A percentile compares a stretch with the other conserved stretches of the same genome.
These are phyloP conservation scores for Holocentrus rufus DNA, from an alignment of 2,797 vertebrate species.

Conservation along the genomic window DNA sequence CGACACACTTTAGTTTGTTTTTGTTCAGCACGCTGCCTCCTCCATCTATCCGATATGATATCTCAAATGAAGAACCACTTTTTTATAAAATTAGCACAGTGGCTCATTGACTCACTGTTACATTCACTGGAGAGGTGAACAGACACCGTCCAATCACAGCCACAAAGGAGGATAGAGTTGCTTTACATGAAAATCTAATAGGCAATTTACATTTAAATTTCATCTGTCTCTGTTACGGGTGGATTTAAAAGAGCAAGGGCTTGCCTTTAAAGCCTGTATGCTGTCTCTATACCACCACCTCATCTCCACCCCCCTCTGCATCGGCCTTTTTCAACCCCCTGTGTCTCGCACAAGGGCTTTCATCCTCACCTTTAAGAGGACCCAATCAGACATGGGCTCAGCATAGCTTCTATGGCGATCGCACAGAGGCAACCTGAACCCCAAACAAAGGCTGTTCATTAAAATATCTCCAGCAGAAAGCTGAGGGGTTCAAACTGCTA, in stretches of 20 bases:
- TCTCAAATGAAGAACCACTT: slow-evolving; percentile 50
- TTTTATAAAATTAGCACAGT: slow-evolving; percentile 45
- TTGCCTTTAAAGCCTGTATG: slow-evolving; percentile 76
- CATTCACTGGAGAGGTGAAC: slow-evolving; percentile 62
- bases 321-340: slow-evolving; percentile 66
- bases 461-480: slow-evolving; percentile 83
- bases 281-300: slow-evolving; percentile 69
- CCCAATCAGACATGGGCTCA: slow-evolving; percentile 71
- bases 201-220: slow-evolving; percentile 85
- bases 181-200: slow-evolving; percentile 82
- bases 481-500: slow-evolving; percentile 65
- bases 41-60: slow-evolving; percentile 37
- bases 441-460: slow-evolving; percentile 83
- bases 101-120: slow-evolving; percentile 63
- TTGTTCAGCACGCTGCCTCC: slow-evolving; percentile 6
- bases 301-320: slow-evolving; percentile 68
- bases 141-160: slow-evolving; percentile 58
- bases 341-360: slow-evolving; percentile 74
- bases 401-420: slow-evolving; percentile 58
- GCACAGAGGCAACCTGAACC: slow-evolving; percentile 69
- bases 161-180: slow-evolving; percentile 75
- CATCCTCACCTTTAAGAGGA: slow-evolving; percentile 79
- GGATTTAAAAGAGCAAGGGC: slow-evolving; percentile 79
- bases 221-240: slow-evolving; percentile 76
- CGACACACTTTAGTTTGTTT: slow-evolving; percentile 13